A percentile compares a stretch with the other conserved stretches of the same genome.
These are phyloP conservation scores for Halictus rubicundus DNA, from an alignment of 1,140 invertebrate genomes.

Conservation along the genomic window DNA sequence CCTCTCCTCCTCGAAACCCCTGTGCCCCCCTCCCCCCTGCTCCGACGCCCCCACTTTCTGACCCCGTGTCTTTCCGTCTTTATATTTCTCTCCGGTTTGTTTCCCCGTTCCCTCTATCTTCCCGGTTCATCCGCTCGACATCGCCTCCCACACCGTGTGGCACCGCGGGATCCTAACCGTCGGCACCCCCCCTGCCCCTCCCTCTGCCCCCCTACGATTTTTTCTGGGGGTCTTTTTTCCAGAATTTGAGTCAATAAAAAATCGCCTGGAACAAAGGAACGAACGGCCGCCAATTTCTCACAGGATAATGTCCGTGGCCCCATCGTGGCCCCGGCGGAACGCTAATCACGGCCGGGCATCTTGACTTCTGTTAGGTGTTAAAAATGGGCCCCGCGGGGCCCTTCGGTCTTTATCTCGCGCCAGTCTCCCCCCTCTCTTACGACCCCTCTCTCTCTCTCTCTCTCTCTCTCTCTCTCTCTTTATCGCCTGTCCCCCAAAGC, in stretches of 20 bases:
- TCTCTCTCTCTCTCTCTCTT: too few species aligned
- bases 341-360: slow-evolving; percentile 71
- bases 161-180: slow-evolving; percentile 54
- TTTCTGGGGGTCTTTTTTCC: slow-evolving; percentile 56
- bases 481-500: too few species aligned
- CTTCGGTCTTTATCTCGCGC: slow-evolving; percentile 68
- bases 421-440: slow-evolving; percentile 20
- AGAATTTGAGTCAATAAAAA: slow-evolving; percentile 77
- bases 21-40: slow-evolving; percentile 44
- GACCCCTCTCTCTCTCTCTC: neutral
- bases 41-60: slow-evolving; percentile 39
- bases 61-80: slow-evolving; percentile 52
- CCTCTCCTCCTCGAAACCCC: neutral
- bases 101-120: slow-evolving; percentile 46
- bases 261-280: slow-evolving; percentile 74
- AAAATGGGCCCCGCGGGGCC: slow-evolving; percentile 72
- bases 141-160: slow-evolving; percentile 54
- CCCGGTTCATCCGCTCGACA: slow-evolving; percentile 45
- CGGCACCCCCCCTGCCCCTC: slow-evolving; percentile 27
- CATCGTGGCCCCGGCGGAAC: slow-evolving; percentile 51
- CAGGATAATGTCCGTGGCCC: slow-evolving; percentile 70
- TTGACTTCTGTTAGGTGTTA: slow-evolving; percentile 77
- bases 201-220: neutral
- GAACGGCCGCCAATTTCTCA: slow-evolving; percentile 75
- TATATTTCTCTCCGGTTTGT: slow-evolving; percentile 42